Base-by-base conservation (phyloP, 2,113 vertebrate species). In the Ancistrus triradiatus region DNA sequence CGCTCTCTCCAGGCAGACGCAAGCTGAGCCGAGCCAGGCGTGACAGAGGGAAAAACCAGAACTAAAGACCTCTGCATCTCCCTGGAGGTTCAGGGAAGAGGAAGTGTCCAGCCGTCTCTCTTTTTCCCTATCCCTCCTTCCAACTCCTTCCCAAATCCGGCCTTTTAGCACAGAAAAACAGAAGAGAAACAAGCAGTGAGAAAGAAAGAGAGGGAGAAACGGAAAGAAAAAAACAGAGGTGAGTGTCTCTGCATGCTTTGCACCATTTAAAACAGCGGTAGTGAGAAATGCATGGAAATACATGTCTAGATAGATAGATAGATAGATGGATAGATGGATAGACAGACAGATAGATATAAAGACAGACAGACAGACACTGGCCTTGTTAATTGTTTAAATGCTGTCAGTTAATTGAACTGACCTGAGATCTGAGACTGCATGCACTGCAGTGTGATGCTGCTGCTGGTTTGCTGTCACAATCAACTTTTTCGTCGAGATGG, bases 1-100 rank as follows among this genome's bases (percentile, higher is more conserved):
- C 25, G n/a, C 42, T 40, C 44, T 42, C 52, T 31, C 43, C 44
- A 22, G 24, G 17, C 35, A 58, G 35, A 58, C 17, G 28, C 59
- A 46, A 22, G 57, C 62, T 64, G 63, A 49, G 63, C 63, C 43
- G 63, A 66, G 43, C 22, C 11, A 28, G 43, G 63, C 52, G 46
- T 25, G 44, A 58, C 38, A 55, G 52, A 28, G 57, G 42, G 35
- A 46, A 60, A 27, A 27, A 8, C 21, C 48, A 62, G 40, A 61
- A 46, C 38, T 19, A 55, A 47, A 69, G 47, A 33, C 43, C 38
- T 50, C 35, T 18, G 33, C 60, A 48, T 62, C 46, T 63, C 46
- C 14, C 25, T 24, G 38, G 60, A 59, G 52, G 52, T 43, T 56
- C 25, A 42, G 51, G 50, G 60, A 63, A 49, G 59, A 63, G 43